Evolutionary conservation across 2,888 invertebrate species (phyloP).

Genomic region (Patella ulyssiponensis): DNA sequence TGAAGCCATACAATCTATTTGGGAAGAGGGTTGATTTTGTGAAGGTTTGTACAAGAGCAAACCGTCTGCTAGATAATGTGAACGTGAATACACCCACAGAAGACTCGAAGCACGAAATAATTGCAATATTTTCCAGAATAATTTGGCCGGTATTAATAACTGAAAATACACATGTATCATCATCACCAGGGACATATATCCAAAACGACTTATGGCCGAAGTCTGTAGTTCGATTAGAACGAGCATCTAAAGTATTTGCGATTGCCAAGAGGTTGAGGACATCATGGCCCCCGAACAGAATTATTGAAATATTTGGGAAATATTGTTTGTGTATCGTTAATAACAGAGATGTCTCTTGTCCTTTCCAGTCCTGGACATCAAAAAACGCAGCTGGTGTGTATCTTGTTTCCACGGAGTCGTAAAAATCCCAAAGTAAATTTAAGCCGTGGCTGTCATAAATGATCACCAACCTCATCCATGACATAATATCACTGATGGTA

Average conservation of each 20-base stretch:
- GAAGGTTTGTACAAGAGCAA: background rate
- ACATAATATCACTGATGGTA: no score
- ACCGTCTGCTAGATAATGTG: background rate
- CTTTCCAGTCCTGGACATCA: background rate
- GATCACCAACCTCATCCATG: no score
- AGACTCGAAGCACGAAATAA: background rate
- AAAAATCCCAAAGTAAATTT: no score
- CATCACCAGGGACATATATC: background rate
- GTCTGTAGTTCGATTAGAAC: background rate
- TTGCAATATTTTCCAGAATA: background rate
- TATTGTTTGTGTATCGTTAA: background rate
- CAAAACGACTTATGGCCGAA: background rate
- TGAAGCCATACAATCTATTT: background rate
- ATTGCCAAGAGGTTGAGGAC: background rate
- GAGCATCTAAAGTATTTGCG: background rate
- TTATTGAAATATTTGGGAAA: background rate
- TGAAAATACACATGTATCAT: background rate
- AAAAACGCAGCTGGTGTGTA: background rate
- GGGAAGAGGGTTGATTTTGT: background rate
- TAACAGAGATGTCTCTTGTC: background rate
- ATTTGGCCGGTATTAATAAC: background rate
- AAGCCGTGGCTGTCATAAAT: no score
- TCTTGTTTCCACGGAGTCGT: no score
- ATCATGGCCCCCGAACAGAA: background rate
- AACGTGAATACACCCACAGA: background rate